Evolutionary conservation across 2,888 invertebrate genomes (phyloP).

Genomic region (Limenitis camilla): DNA sequence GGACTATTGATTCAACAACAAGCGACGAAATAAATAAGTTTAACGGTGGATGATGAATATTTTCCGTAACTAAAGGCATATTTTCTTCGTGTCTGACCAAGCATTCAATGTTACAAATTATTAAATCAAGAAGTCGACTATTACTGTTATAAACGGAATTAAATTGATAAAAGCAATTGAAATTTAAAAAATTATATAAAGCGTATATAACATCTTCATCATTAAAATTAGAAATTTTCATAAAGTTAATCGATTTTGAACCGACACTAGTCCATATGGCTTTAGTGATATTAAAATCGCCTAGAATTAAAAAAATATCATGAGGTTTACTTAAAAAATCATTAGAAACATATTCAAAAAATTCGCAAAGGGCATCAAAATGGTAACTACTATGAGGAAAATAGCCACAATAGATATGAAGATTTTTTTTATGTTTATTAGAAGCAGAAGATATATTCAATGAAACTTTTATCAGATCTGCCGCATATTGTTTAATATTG

Average conservation of each 20-base stretch:
- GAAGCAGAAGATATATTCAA: not conserved
- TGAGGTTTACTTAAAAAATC: not conserved
- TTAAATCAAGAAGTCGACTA: no score
- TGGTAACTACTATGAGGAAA: not conserved
- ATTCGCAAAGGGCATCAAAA: not conserved
- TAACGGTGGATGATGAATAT: no score
- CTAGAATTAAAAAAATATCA: not conserved
- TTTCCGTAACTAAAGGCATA: no score
- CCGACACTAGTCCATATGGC: not conserved
- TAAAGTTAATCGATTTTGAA: not conserved
- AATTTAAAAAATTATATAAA: not conserved
- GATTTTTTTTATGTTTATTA: not conserved
- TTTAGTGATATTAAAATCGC: not conserved
- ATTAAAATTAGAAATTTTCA: not conserved
- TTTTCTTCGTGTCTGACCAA: no score
- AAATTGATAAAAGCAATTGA: not conserved
- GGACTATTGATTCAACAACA: no score
- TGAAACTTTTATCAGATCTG: not conserved
- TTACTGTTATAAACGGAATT: not conserved
- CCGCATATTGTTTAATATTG: not conserved
- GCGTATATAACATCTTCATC: not conserved
- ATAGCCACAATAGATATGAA: constrained; percentile 4
- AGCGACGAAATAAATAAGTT: no score
- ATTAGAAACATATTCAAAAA: not conserved
- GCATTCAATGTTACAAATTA: no score